Percentiles rank a stretch among this genome's conserved stretches.
Conservation (phyloP, 1,140 invertebrate genomes). For the Caenorhabditis brenneri region DNA sequence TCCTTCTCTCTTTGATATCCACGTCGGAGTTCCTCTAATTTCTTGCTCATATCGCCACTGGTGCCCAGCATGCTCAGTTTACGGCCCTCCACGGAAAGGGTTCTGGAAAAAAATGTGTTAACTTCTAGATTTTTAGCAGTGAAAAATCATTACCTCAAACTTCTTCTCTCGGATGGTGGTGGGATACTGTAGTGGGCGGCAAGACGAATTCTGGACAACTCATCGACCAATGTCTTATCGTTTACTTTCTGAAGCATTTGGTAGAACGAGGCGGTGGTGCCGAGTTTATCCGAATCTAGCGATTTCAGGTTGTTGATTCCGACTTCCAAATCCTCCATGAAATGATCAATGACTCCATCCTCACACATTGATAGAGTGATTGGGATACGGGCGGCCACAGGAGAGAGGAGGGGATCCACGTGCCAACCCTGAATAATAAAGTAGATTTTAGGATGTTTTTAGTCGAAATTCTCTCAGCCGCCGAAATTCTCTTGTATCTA, state of each 20-base stretch:
- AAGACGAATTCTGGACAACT: neutral
- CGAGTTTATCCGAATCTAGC: neutral
- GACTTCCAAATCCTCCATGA: slow-evolving; percentile 25
- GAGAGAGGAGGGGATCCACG: slow-evolving; percentile 28
- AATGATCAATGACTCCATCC: slow-evolving; percentile 36
- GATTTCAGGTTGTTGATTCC: slow-evolving; percentile 13
- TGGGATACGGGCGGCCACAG: slow-evolving; percentile 30
- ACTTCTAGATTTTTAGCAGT: neutral
- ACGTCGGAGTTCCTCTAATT: neutral
- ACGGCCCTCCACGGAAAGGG: slow-evolving; percentile 40
- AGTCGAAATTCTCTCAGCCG: neutral
- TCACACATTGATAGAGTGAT: slow-evolving; percentile 42
- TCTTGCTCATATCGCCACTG: slow-evolving; percentile 11
- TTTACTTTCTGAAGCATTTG: slow-evolving; percentile 3
- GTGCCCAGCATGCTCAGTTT: slow-evolving; percentile 25
- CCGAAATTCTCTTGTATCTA: no score
- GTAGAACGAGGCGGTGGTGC: slow-evolving; percentile 21
- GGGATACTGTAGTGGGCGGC: slow-evolving; percentile 49
- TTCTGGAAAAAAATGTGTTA: neutral
- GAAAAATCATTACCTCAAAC: slow-evolving; percentile 3
- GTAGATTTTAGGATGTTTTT: neutral
- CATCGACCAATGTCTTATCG: slow-evolving; percentile 40
- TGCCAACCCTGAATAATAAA: slow-evolving; percentile 41
- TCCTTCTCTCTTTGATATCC: slow-evolving; percentile 28
- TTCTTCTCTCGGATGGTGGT: slow-evolving; percentile 11